Conservation (phyloP, 2,797 vertebrate species). For the Paguma larvata region DNA sequence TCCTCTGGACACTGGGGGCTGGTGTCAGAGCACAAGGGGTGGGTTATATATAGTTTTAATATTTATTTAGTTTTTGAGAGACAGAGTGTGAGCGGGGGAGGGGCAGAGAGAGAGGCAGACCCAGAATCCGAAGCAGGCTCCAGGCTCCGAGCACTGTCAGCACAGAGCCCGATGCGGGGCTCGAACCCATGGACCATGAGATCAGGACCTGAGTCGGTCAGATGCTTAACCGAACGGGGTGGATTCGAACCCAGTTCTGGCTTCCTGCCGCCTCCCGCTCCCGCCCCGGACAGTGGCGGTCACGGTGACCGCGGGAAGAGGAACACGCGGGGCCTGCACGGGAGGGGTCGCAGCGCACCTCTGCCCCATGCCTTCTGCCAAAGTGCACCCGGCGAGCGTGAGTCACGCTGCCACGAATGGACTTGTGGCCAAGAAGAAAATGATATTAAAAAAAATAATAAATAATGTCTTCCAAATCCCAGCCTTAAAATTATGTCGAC, state of each 20-base stretch:
- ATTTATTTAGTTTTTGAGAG: too few species aligned
- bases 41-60: neutral
- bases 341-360: accelerated
- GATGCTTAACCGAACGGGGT: too few species aligned
- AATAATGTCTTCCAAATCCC: conserved; percentile 73
- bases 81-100: too few species aligned
- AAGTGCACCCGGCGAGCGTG: accelerated
- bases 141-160: too few species aligned
- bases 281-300: neutral
- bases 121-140: too few species aligned
- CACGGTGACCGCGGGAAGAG: neutral
- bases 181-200: too few species aligned
- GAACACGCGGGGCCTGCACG: neutral
- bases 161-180: too few species aligned
- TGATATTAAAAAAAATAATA: conserved; percentile 65
- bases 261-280: neutral
- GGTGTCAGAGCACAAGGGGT: neutral
- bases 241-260: neutral
- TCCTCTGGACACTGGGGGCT: neutral
- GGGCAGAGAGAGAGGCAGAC: too few species aligned
- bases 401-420: accelerated
- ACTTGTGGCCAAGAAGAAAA: conserved; percentile 64
- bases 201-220: too few species aligned
- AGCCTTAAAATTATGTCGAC: conserved; percentile 41
- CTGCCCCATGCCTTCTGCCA: neutral